Evolutionary conservation across 2,888 invertebrate genomes (phyloP).

Genomic region (Arctia plantaginis): DNA sequence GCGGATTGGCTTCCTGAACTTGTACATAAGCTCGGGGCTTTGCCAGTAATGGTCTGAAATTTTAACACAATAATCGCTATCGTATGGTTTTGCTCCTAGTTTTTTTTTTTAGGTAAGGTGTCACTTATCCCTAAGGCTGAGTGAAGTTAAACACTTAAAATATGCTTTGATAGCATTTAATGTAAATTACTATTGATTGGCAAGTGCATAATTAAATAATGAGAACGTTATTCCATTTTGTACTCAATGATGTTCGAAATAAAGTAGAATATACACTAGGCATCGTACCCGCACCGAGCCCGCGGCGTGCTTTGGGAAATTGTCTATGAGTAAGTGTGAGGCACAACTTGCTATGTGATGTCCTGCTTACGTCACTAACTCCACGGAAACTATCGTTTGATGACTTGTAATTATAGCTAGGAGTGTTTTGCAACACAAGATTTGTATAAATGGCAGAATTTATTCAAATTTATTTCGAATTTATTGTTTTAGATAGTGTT

Average conservation of each 20-base stretch:
- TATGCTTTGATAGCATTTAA: not conserved
- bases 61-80: not conserved
- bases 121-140: not conserved
- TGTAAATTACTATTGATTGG: not conserved
- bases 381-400: slow-evolving; percentile 26
- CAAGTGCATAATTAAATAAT: not conserved
- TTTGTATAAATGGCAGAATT: not conserved
- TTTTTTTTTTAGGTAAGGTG: not conserved
- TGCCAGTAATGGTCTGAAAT: not conserved
- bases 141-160: not conserved
- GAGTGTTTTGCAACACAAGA: slow-evolving; percentile 45
- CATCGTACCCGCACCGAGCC: slow-evolving; percentile 57
- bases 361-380: slow-evolving; percentile 71
- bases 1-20: not conserved
- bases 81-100: not conserved
- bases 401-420: slow-evolving; percentile 21
- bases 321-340: slow-evolving; percentile 76
- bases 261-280: slow-evolving; percentile 49
- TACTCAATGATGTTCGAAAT: not conserved
- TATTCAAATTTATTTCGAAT: too few species aligned
- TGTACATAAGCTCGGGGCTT: not conserved
- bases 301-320: slow-evolving; percentile 71
- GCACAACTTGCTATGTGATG: slow-evolving; percentile 76
- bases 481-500: too few species aligned
- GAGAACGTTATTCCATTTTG: not conserved